Percentiles rank a stretch among this genome's conserved stretches.
phyloP scores from a whole-genome alignment of 2,113 vertebrate species.

The Isichthys henryi region DNA sequence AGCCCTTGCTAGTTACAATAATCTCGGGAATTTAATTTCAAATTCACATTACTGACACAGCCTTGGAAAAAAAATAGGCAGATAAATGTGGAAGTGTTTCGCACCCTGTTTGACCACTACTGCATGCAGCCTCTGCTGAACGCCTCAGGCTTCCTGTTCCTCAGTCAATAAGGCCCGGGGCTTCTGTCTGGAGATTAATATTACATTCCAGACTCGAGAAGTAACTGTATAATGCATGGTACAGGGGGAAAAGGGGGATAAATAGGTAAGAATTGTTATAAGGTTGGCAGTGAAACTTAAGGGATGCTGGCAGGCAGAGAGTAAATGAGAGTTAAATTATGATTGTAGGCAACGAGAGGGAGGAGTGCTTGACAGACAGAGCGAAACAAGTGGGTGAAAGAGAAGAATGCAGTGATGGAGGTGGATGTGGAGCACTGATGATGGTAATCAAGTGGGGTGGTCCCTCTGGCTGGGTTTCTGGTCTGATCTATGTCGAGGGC shows the following conservation, averaged over 20 bases:
- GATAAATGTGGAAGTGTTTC: neutral
- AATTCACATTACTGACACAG: neutral
- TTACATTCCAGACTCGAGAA: neutral
- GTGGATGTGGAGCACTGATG: neutral
- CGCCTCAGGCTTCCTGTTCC: neutral
- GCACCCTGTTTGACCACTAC: neutral
- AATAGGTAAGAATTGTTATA: neutral
- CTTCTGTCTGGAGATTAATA: neutral
- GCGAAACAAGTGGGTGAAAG: neutral
- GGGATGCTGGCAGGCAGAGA: neutral
- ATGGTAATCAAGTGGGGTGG: slow-evolving; percentile 8
- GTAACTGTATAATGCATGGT: slow-evolving; percentile 9
- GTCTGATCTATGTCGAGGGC: neutral
- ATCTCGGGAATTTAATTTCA: slow-evolving; percentile 4
- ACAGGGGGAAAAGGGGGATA: neutral
- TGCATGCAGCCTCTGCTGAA: neutral
- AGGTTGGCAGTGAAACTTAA: neutral
- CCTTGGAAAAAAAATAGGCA: slow-evolving; percentile 15
- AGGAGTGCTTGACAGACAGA: neutral
- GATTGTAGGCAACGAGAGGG: neutral
- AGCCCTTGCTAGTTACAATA: neutral
- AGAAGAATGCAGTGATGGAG: neutral
- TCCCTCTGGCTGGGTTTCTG: neutral
- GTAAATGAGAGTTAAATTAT: neutral
- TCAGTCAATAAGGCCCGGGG: neutral